phyloP scores from a whole-genome alignment of 1,140 invertebrate species.

The Patella vulgata region DNA sequence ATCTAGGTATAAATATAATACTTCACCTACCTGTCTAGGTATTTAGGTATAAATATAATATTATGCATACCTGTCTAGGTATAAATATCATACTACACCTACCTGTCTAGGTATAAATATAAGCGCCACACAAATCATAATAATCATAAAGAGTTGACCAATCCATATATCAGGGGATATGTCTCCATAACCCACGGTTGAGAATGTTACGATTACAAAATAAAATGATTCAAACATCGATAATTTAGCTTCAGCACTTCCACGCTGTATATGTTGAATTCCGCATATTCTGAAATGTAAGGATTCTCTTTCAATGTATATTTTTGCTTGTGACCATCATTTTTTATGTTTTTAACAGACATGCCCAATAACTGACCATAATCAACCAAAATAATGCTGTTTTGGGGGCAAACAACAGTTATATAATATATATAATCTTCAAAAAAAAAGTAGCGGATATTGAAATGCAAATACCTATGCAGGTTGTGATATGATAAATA shows the following conservation, averaged over 20 bases:
- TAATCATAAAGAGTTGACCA: constrained; percentile 93
- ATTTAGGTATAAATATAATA: too few species aligned
- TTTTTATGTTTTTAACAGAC: not conserved
- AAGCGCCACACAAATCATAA: constrained; percentile 92
- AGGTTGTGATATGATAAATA: too few species aligned
- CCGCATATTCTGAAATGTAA: constrained; percentile 84
- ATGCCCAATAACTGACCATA: not conserved
- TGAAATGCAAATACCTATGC: too few species aligned
- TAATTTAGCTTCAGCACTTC: constrained; percentile 77
- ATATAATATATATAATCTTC: too few species aligned
- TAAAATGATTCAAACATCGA: constrained; percentile 95
- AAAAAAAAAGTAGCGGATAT: too few species aligned
- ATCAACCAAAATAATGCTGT: too few species aligned
- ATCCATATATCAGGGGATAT: constrained; percentile 96
- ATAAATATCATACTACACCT: too few species aligned
- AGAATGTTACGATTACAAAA: constrained; percentile 97
- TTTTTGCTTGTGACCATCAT: too few species aligned
- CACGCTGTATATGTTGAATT: constrained; percentile 94
- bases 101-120: constrained; percentile 95
- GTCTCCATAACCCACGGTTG: constrained; percentile 81
- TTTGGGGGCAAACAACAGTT: not conserved
- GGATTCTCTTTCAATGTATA: not conserved
- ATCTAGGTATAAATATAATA: too few species aligned
- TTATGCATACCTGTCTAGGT: too few species aligned
- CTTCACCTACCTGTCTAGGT: too few species aligned